phyloP scores from a whole-genome alignment of 2,113 vertebrate genomes.

The pig (Sus scrofa) region T2T-Sscrofa CM000824.6:160690001-160690500 shows the following conservation, averaged over 20 bases:
- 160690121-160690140: not conserved
- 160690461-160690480: not conserved
- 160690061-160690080: not conserved
- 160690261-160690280: not conserved
- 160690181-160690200: not conserved
- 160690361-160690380: not conserved
- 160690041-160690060: not conserved
- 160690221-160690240: not conserved
- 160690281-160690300: not conserved
- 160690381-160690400: fast-evolving
- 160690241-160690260: not conserved
- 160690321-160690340: not conserved
- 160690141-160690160: not conserved
- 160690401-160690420: not conserved
- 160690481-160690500: not conserved
- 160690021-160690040: not conserved
- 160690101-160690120: not conserved
- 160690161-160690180: not conserved
- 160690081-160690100: not conserved
- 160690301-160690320: not conserved
- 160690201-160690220: not conserved
- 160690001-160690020: not conserved
- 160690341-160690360: not conserved
- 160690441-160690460: not conserved
- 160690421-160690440: not conserved